Conservation (phyloP, 53 echinoderm and acorn worm species). For the Patiria pectinifera region DNA sequence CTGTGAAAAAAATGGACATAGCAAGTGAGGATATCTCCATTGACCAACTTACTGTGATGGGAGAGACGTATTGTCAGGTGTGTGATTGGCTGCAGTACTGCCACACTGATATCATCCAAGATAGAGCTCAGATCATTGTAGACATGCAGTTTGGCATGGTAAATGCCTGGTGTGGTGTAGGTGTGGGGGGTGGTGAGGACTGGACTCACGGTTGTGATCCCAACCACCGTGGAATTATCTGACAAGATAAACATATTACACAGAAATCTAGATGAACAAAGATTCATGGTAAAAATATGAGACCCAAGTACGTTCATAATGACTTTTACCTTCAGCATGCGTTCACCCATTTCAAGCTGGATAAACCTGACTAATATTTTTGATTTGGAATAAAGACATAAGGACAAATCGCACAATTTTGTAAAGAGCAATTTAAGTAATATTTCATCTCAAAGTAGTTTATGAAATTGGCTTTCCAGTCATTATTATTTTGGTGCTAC, state of each 20-base stretch:
- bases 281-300: too few relatives aligned
- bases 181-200: not conserved
- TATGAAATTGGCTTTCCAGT: too few relatives aligned
- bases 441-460: too few relatives aligned
- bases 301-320: too few relatives aligned
- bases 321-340: too few relatives aligned
- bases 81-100: slow-evolving; percentile 55
- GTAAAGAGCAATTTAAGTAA: too few relatives aligned
- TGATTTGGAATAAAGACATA: too few relatives aligned
- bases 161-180: slow-evolving; percentile 44
- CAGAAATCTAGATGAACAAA: not conserved
- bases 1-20: too few relatives aligned
- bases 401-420: too few relatives aligned
- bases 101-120: slow-evolving; percentile 6
- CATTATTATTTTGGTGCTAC: too few relatives aligned
- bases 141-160: slow-evolving; percentile 22
- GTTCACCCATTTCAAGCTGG: too few relatives aligned
- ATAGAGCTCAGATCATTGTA: slow-evolving; percentile 54
- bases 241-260: not conserved
- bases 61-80: slow-evolving; percentile 8
- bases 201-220: not conserved
- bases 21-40: not conserved
- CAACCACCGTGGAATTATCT: not conserved
- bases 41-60: slow-evolving; percentile 37
- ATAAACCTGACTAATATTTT: too few relatives aligned